These are phyloP conservation scores for Triplophysa tibetana DNA, from an alignment of 2,113 vertebrate genomes.

Conservation along the genomic window DNA sequence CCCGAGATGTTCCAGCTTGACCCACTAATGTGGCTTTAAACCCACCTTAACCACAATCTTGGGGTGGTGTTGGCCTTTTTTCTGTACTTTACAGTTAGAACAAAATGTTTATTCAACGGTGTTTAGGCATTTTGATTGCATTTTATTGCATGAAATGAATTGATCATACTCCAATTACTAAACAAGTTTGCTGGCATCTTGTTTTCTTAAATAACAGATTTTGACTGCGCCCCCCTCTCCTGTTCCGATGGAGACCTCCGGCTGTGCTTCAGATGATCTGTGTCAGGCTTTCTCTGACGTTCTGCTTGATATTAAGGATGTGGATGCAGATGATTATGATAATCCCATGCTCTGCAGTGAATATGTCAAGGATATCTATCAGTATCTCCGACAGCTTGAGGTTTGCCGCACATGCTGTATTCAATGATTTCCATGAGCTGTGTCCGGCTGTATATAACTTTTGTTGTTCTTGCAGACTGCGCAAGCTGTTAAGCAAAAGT, in stretches of 20 bases:
- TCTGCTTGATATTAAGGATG: conserved; percentile 75
- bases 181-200: background rate
- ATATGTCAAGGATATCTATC: conserved; percentile 86
- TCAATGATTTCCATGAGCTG: background rate
- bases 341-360: conserved; percentile 81
- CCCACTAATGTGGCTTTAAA: too few species aligned
- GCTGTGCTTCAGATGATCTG: conserved; percentile 67
- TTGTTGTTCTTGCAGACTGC: conserved; percentile 65
- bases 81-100: too few species aligned
- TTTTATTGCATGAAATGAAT: too few species aligned
- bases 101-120: too few species aligned
- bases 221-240: conserved; percentile 65
- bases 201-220: conserved; percentile 36
- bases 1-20: too few species aligned
- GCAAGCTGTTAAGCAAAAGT: conserved; percentile 73
- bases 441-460: background rate
- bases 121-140: too few species aligned
- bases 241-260: conserved; percentile 73
- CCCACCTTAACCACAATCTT: too few species aligned
- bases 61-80: too few species aligned
- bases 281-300: conserved; percentile 81
- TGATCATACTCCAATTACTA: too few species aligned
- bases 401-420: conserved; percentile 54
- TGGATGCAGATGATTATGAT: conserved; percentile 74
- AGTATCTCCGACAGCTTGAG: conserved; percentile 81